These are phyloP conservation scores for Leucophora obtusa DNA, from an alignment of 2,888 invertebrate genomes.

Conservation along the genomic window DNA sequence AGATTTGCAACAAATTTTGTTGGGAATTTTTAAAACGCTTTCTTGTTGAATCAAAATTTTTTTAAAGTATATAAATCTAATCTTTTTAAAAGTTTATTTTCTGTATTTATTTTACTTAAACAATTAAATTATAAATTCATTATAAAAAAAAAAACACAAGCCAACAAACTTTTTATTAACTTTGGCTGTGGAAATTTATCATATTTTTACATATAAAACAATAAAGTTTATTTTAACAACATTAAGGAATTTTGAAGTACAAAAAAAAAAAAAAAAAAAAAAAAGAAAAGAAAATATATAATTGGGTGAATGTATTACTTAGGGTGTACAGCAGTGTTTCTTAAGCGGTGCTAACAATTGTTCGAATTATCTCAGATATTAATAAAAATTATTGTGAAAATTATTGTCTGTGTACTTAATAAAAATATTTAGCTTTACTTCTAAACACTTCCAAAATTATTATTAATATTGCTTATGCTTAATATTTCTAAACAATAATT, in stretches of 20 bases:
- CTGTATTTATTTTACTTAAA: constrained; percentile 6
- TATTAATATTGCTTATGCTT: no score
- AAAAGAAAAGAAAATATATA: not conserved
- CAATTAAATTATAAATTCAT: constrained; percentile 26
- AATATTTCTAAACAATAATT: no score
- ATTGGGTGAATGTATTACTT: not conserved
- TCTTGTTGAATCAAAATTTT: not conserved
- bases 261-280: not conserved
- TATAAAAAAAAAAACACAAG: not conserved
- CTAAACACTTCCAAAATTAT: no score
- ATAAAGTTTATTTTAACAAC: constrained; percentile 41
- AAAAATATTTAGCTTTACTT: no score
- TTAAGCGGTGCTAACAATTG: no score
- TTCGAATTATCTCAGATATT: no score
- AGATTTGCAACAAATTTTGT: not conserved
- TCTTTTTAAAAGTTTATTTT: not conserved
- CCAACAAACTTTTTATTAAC: not conserved
- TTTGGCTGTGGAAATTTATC: not conserved
- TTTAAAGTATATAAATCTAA: not conserved
- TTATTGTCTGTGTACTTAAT: no score
- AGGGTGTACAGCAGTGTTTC: no score
- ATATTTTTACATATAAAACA: constrained; percentile 10
- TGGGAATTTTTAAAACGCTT: not conserved
- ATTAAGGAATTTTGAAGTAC: constrained; percentile 14
- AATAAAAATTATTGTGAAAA: no score